phyloP scores from a whole-genome alignment of 2,797 vertebrate species.

The Labroides dimidiatus region DNA sequence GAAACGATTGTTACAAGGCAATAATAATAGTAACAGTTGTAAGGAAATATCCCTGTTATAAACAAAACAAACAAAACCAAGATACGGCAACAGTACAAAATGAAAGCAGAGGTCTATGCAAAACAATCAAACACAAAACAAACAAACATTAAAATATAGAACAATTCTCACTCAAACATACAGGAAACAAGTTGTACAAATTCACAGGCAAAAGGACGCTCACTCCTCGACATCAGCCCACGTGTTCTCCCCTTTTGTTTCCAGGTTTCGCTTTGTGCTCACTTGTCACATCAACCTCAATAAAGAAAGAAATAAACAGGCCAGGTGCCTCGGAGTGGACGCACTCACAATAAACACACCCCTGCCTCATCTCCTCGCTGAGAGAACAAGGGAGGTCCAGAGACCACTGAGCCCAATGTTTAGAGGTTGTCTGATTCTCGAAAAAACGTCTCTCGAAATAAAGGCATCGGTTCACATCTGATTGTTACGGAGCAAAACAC shows the following conservation, averaged over 20 bases:
- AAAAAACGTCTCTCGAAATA: constrained; percentile 50
- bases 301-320: constrained; percentile 88
- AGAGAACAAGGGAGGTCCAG: constrained; percentile 66
- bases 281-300: constrained; percentile 76
- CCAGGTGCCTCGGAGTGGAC: constrained; percentile 79
- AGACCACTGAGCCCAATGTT: constrained; percentile 77
- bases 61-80: constrained; percentile 55
- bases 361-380: constrained; percentile 53
- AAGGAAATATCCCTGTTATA: constrained; percentile 67
- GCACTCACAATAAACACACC: constrained; percentile 80
- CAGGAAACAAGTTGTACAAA: constrained; percentile 80
- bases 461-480: constrained; percentile 76
- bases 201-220: constrained; percentile 86
- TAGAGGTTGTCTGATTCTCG: constrained; percentile 79
- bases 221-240: constrained; percentile 71
- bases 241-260: constrained; percentile 61
- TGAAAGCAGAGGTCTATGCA: constrained; percentile 79
- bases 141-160: constrained; percentile 79
- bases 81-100: constrained; percentile 77
- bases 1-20: constrained; percentile 75
- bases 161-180: constrained; percentile 77
- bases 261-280: constrained; percentile 71
- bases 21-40: constrained; percentile 81
- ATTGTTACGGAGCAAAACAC: constrained; percentile 57
- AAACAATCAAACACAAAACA: constrained; percentile 71